Evolutionary conservation across 2,797 vertebrate species (phyloP).

Genomic region (Pogoniulus pusillus): DNA sequence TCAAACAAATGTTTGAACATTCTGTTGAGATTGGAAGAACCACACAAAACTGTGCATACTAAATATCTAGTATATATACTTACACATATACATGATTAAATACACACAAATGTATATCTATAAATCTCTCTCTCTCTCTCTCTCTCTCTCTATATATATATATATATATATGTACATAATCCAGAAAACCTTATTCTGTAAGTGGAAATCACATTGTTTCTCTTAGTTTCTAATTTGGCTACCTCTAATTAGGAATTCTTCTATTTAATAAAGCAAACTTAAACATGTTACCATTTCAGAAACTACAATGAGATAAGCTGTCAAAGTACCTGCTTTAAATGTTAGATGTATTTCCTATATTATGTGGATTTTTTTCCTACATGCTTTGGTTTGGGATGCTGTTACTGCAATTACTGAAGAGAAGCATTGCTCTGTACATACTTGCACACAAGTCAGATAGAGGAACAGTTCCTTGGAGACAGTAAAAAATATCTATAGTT

Average conservation of each 20-base stretch:
- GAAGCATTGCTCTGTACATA: background rate
- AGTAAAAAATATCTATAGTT: background rate
- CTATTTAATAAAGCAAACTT: background rate
- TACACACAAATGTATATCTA: no score
- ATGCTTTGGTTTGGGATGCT: background rate
- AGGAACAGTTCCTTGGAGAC: background rate
- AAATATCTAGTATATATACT: background rate
- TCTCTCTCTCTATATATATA: no score
- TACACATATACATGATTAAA: no score
- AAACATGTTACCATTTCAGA: background rate
- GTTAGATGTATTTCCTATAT: background rate
- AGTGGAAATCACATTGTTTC: background rate
- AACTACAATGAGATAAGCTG: background rate
- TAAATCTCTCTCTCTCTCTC: no score
- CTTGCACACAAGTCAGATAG: background rate
- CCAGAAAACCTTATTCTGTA: background rate
- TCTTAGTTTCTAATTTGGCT: background rate
- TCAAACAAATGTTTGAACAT: rapidly evolving
- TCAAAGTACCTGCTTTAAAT: background rate
- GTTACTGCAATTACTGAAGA: no score
- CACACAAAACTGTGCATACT: background rate
- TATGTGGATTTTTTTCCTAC: background rate
- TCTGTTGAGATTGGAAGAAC: background rate
- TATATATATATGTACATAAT: background rate
- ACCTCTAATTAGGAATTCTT: background rate